Evolutionary conservation across 2,888 invertebrate species (phyloP).

Genomic region (Chouioia cunea): DNA sequence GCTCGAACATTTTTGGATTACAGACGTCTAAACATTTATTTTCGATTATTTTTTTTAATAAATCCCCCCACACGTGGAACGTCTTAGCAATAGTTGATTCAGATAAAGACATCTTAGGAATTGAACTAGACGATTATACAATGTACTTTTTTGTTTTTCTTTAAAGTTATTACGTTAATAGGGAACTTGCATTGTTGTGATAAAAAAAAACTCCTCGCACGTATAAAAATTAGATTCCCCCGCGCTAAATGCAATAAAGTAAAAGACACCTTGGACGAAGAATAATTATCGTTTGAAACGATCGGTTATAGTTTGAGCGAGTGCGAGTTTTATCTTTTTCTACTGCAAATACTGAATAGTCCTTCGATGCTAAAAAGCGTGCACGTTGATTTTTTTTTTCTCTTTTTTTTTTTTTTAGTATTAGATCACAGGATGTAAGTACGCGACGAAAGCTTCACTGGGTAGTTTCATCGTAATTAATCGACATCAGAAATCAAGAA

Average conservation of each 20-base stretch:
- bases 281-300: conserved; percentile 34
- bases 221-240: conserved; percentile 44
- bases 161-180: conserved; percentile 57
- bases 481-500: conserved; percentile 56
- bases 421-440: conserved; percentile 63
- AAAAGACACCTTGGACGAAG: conserved; percentile 31
- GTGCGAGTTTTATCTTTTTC: conserved; percentile 29
- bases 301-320: conserved; percentile 32
- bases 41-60: conserved; percentile 53
- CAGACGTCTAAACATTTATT: conserved; percentile 54
- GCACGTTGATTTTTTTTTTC: conserved; percentile 14
- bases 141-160: conserved; percentile 23
- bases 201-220: conserved; percentile 43
- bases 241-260: conserved; percentile 32
- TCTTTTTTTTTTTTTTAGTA: conserved; percentile 46
- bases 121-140: conserved; percentile 58
- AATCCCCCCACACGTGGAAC: conserved; percentile 45
- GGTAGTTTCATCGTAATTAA: conserved; percentile 47
- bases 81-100: conserved; percentile 47
- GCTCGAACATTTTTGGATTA: conserved; percentile 57
- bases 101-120: conserved; percentile 55
- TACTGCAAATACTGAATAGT: conserved; percentile 37
- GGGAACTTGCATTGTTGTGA: conserved; percentile 58
- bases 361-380: conserved; percentile 37
- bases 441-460: conserved; percentile 52